phyloP scores from a whole-genome alignment of 1,140 invertebrate species.

The Apis cerana region DNA sequence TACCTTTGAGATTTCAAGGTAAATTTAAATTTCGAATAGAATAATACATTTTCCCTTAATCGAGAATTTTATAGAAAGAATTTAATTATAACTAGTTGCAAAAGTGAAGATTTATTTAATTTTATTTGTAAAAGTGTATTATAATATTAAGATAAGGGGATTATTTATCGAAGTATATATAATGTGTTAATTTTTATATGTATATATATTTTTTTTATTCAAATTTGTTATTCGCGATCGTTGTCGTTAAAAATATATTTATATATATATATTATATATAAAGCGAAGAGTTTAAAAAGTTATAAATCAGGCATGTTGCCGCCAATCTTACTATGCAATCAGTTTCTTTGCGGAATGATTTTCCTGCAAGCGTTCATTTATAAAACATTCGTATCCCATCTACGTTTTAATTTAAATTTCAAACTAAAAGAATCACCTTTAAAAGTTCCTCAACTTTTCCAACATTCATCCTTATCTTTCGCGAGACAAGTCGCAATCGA shows the following conservation, averaged over 20 bases:
- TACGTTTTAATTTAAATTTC: slow-evolving; percentile 10
- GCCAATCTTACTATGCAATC: background rate
- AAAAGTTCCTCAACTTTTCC: background rate
- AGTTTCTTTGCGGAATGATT: background rate
- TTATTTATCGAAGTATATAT: too few species aligned
- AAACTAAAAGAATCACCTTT: background rate
- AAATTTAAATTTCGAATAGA: too few species aligned
- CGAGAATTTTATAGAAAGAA: background rate
- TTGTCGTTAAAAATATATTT: too few species aligned
- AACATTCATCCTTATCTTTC: background rate
- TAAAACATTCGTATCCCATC: background rate
- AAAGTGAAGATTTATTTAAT: too few species aligned
- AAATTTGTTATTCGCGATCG: too few species aligned
- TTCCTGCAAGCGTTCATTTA: slow-evolving; percentile 3
- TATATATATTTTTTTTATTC: too few species aligned
- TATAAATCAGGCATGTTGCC: background rate
- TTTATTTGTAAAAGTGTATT: too few species aligned
- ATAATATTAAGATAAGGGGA: too few species aligned
- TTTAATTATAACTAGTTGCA: background rate
- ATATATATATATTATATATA: too few species aligned
- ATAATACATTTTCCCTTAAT: too few species aligned
- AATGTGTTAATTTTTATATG: too few species aligned
- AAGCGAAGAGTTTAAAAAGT: background rate
- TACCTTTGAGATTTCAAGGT: too few species aligned
- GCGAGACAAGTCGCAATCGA: background rate